Evolutionary conservation across 1,140 invertebrate species (phyloP).

Genomic region (Hyles euphorbiae): DNA sequence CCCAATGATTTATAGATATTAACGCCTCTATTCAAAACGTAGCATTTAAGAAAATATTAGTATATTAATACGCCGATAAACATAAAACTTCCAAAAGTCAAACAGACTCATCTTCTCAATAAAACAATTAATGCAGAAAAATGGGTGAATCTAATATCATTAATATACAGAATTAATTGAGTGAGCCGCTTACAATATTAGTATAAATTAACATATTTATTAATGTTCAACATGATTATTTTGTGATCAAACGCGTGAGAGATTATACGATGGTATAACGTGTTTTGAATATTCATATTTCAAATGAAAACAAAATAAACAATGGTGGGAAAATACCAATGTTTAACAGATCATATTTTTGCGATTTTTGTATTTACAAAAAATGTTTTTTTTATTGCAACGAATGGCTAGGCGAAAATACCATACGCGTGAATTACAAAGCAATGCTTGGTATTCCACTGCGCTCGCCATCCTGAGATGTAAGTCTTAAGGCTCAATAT

Average conservation of each 20-base stretch:
- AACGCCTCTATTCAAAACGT: too few species aligned
- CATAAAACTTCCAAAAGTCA: neutral
- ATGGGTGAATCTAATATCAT: conserved; percentile 2
- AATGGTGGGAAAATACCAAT: conserved; percentile 2
- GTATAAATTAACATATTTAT: conserved; percentile 43
- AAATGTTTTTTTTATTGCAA: too few species aligned
- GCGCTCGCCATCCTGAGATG: too few species aligned
- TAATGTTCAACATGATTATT: conserved; percentile 25
- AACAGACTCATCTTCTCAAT: neutral
- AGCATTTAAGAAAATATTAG: too few species aligned
- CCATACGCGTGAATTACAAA: too few species aligned
- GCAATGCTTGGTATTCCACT: too few species aligned
- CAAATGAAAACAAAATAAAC: conserved; percentile 4
- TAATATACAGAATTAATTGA: conserved; percentile 25
- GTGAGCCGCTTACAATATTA: conserved; percentile 24
- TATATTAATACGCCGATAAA: too few species aligned
- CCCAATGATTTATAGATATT: too few species aligned
- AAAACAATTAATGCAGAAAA: conserved; percentile 7
- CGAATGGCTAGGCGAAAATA: too few species aligned
- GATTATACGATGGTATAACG: conserved; percentile 5
- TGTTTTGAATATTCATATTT: conserved; percentile 21
- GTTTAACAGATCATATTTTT: neutral
- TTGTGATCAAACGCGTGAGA: conserved; percentile 12
- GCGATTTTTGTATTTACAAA: too few species aligned
- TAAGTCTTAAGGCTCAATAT: too few species aligned